Conservation (phyloP, 2,113 vertebrate genomes). For the Anas platyrhynchos region DNA sequence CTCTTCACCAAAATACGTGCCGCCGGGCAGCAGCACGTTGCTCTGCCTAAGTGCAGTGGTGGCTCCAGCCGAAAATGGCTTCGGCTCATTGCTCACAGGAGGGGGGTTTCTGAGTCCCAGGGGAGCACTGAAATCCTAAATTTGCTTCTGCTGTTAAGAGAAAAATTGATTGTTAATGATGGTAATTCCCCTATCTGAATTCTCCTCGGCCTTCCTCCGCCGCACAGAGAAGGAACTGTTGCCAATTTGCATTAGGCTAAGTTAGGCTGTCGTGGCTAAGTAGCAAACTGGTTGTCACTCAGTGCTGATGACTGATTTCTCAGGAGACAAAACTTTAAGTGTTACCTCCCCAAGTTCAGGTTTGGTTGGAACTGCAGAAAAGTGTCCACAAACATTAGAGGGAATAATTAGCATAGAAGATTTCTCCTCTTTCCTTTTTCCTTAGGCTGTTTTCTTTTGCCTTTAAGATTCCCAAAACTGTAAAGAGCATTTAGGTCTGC, state of each 20-base stretch:
- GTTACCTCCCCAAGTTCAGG: conserved; percentile 22
- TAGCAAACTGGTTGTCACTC: conserved; percentile 33
- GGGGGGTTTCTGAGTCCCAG: neutral
- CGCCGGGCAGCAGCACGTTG: neutral
- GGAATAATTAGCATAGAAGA: neutral
- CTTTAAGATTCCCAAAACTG: neutral
- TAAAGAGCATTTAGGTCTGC: conserved; percentile 10
- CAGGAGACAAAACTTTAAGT: conserved; percentile 18
- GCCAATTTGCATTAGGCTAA: conserved; percentile 53
- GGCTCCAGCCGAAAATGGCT: neutral
- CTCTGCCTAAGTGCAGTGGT: neutral
- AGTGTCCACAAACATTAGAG: neutral
- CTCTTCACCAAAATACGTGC: neutral
- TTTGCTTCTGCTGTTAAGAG: neutral
- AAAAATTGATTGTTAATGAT: conserved; percentile 52
- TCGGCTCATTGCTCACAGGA: neutral
- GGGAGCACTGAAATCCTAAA: conserved; percentile 2
- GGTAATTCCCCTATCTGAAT: conserved; percentile 55
- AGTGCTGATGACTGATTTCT: conserved; percentile 14
- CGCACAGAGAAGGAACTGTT: neutral
- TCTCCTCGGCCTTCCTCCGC: conserved; percentile 2
- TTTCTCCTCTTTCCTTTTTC: neutral
- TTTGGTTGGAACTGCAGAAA: conserved; percentile 20
- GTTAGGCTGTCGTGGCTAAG: conserved; percentile 50
- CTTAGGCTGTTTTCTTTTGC: neutral